Base-by-base conservation (phyloP, 2,888 invertebrate species). In the Leptodirus hochenwartii region DNA sequence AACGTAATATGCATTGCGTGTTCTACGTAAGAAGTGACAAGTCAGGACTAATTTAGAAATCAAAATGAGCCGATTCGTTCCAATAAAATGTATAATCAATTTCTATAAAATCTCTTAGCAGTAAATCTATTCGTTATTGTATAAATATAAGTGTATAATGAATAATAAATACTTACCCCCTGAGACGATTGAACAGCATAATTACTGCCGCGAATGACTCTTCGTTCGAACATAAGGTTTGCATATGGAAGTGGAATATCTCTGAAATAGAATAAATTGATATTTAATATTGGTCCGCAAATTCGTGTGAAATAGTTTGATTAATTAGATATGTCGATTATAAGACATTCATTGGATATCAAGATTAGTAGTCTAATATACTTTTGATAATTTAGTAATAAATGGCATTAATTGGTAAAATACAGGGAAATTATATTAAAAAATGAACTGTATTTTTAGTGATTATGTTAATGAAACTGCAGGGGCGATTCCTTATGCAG, bases 141-240 rank as follows among this genome's bases (percentile, higher is more conserved):
- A 30, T 15, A 10, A 25, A 15, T 17, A 13, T 28, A 13, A 5
- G 10, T 13, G 16, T 25, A 25, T 29, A 13, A 25, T 12, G 13
- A 12, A 22, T 28, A 11, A 28, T 22, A 11, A n/a, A 28, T 17
- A 39, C 40, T 50, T 47, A 56, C 54, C 45, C 48, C 46, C 29
- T 54, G 50, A 34, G 48, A 41, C 2, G 48, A 47, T 17, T 48
- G 59, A 33, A 47, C 61, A 29, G 71, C 68, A 56, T 71, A 78
- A 37, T 79, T 85, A 54, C 74, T 80, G 42, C 88, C 90, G 43
- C 88, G 69, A 43, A 79, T 71, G 33, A 90, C 74, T 45, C 87
- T 67, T 47, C 75, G 72, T 52, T 91, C 90, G 57, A 74, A 80
- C 87, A 88, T 90, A 49, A 90, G 64, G 62, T 90, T 90, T 46